Base-by-base conservation (phyloP, 2,888 invertebrate genomes). In the Drosophila melanocephala region DNA sequence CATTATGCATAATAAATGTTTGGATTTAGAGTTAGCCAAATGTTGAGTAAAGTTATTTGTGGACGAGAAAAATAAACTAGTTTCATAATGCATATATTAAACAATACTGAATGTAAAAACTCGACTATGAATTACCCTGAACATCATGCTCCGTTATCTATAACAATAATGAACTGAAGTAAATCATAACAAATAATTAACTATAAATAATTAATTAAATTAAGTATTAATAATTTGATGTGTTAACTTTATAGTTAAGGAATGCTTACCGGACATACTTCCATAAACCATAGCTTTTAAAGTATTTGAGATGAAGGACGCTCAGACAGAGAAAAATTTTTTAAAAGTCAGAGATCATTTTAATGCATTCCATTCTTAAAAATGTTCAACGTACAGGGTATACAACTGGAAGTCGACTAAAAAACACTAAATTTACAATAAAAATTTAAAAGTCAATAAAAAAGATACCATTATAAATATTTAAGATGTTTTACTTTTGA, bases 1-100 rank as follows among this genome's bases (percentile, higher is more conserved):
- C 30, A 75, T 69, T 75, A 67, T 33, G 14, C 60, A 47, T 14
- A 53, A 53, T 12, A 37, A 37, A 67, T 67, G 12, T 37, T 32
- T 35, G 9, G 35, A 22, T 14, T 22, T 5, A 1, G 26, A 53
- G 32, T 30, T 32, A 16, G 26, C 6, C 3, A 55, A 37, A 68
- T 68, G 53, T 37, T 33, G 50, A 37, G 9, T 1, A 64, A 32
- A 12, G 12, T n/a, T 58, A n/a, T 44, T 30, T 22, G 22, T 28
- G 19, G 5, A 35, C 5, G 14, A 55, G 22, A 7, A 37, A 56
- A 32, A 59, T 7, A 60, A 67, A 56, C 50, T 47, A 50, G 50
- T 47, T 61, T 56, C 12, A n/a, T 7, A 58, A n/a, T 47, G 61
- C 39, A 58, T 47, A 70, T 33, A 70, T 53, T 59, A 33, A 59